Conservation (phyloP, 2,797 vertebrate species). For the Enteromius fasciolatus region DNA sequence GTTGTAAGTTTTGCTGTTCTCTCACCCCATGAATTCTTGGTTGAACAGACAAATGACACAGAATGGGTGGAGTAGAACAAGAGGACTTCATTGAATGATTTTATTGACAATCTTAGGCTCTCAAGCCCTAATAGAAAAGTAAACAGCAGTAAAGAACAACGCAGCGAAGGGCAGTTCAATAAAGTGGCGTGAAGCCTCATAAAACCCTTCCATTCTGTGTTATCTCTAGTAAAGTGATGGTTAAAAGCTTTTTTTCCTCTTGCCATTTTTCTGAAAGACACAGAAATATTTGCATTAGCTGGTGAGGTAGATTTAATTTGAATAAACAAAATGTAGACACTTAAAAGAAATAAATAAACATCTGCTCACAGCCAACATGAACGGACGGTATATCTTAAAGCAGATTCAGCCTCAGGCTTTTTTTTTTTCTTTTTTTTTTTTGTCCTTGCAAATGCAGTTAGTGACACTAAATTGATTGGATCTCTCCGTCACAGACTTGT, state of each 20-base stretch:
- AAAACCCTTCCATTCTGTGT: constrained; percentile 42
- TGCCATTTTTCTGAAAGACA: neutral
- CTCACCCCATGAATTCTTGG: constrained; percentile 62
- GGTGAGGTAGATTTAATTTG: neutral
- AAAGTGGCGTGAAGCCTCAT: constrained; percentile 42
- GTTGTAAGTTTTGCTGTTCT: constrained; percentile 9
- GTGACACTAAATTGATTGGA: constrained; percentile 45
- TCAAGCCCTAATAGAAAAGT: constrained; percentile 57
- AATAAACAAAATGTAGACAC: neutral
- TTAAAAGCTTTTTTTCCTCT: constrained; percentile 15
- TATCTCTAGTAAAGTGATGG: constrained; percentile 10
- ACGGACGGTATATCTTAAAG: constrained; percentile 7
- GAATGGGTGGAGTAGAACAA: constrained; percentile 50
- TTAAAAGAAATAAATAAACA: neutral
- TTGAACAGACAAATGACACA: constrained; percentile 61
- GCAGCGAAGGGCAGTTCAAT: constrained; percentile 50
- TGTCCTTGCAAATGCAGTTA: constrained; percentile 35
- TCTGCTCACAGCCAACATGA: neutral
- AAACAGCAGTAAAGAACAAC: constrained; percentile 57
- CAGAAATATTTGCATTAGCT: neutral
- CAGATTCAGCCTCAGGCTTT: constrained; percentile 1
- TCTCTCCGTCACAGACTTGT: constrained; percentile 37
- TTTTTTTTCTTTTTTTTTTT: neutral
- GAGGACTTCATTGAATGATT: constrained; percentile 62
- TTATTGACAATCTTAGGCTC: constrained; percentile 37